Evolutionary conservation across 2,797 vertebrate species (phyloP).

Genomic region (Etheostoma perlongum): DNA sequence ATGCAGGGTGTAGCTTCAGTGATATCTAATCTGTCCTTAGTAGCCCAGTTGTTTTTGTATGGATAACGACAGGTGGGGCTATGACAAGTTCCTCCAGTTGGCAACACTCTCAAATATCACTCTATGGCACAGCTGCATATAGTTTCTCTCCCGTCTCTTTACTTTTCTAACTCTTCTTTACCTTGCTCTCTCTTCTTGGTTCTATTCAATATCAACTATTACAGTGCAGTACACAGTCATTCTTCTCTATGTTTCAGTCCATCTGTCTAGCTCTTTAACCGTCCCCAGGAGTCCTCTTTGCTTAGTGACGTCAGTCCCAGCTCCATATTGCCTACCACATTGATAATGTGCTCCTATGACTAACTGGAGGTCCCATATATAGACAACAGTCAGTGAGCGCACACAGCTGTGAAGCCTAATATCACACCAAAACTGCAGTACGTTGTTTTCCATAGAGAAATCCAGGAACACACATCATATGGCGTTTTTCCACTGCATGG

Average conservation of each 20-base stretch:
- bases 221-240: too few species aligned
- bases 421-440: slow-evolving; percentile 25
- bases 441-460: slow-evolving; percentile 22
- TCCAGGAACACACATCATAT: neutral
- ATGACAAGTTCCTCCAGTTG: slow-evolving; percentile 72
- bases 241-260: neutral
- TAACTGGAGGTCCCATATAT: slow-evolving; percentile 50
- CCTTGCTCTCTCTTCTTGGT: slow-evolving; percentile 9
- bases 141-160: slow-evolving; percentile 30
- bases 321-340: slow-evolving; percentile 35
- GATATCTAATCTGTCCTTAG: slow-evolving; percentile 64
- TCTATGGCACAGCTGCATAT: slow-evolving; percentile 46
- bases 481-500: too few species aligned
- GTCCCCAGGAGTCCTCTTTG: slow-evolving; percentile 51
- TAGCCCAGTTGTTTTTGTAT: slow-evolving; percentile 67
- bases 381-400: slow-evolving; percentile 37
- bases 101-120: slow-evolving; percentile 77
- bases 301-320: slow-evolving; percentile 41
- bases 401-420: slow-evolving; percentile 31
- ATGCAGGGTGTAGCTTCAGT: slow-evolving; percentile 46
- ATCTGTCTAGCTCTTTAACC: slow-evolving; percentile 32
- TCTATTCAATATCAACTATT: neutral
- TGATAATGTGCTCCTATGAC: slow-evolving; percentile 53
- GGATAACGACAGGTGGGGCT: slow-evolving; percentile 78
- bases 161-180: slow-evolving; percentile 10